Base-by-base conservation (phyloP, 2,888 invertebrate species). In the Baccha elongata region DNA sequence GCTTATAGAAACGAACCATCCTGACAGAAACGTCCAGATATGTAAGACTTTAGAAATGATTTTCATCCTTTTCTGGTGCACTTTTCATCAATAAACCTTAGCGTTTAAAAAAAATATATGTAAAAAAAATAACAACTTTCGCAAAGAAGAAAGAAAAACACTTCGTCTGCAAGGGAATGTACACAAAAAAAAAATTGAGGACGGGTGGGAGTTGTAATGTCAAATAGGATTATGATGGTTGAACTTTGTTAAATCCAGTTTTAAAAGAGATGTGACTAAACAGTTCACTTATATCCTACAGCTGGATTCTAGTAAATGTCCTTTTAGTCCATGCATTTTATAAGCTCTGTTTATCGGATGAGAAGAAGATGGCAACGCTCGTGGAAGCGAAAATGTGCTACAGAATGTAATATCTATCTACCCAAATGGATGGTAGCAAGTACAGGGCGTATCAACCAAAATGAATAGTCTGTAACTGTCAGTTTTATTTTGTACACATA, bases 151-250 rank as follows among this genome's bases (percentile, higher is more conserved):
- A 65, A 67, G 60, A 29, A 62, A 78, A 71, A 44, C 29, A 65
- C 48, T 19, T 23, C 17, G 48, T n/a, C 52, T 21, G 50, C 46
- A 37, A 26, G 55, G 23, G 19, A 40, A 19, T n/a, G 7, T 1
- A 15, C 11, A 29, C n/a, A 26, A 65, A 21, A 2, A 19, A 42
- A 15, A 15, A 6, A 2, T 8, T 21, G 13, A 21, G 29, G 29
- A 7, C 10, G 40, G 15, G 11, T 40, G 40, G 42, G 13, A 42
- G 58, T 26, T 76, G 62, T 72, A 64, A 83, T 78, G 83, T 73
- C 76, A 78, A 83, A 72, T 83, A 67, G 83, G 83, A 68, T 83
- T 83, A 72, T 78, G 68, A 68, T 72, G 76, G 83, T 78, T 83
- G 67, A 83, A 78, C 83, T 83, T 76, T 83, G 83, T 83, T 76